These are phyloP conservation scores for Scaptomyza montana DNA, from an alignment of 1,140 invertebrate species.

Conservation along the genomic window DNA sequence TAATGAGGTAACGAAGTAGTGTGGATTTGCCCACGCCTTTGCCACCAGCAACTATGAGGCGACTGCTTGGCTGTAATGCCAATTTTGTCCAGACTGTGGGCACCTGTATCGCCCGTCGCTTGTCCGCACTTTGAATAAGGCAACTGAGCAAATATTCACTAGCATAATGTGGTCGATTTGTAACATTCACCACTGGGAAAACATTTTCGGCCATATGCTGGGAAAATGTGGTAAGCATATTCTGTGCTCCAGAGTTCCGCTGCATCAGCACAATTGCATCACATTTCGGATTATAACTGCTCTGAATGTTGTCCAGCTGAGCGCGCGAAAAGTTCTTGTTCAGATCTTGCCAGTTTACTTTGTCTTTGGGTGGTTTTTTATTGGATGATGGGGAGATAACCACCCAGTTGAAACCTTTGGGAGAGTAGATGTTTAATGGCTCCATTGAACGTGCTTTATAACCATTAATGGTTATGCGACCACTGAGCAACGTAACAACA, in stretches of 20 bases:
- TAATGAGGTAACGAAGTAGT: constrained; percentile 87
- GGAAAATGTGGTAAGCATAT: constrained; percentile 51
- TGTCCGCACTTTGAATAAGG: constrained; percentile 52
- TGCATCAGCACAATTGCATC: constrained; percentile 76
- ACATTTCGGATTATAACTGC: constrained; percentile 37
- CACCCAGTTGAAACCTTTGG: constrained; percentile 61
- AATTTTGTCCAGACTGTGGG: constrained; percentile 74
- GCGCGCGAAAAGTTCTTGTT: constrained; percentile 47
- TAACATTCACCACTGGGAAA: constrained; percentile 74
- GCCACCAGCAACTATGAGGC: constrained; percentile 86
- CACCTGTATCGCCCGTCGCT: constrained; percentile 56
- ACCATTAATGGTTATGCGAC: constrained; percentile 54
- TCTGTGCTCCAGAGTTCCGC: constrained; percentile 51
- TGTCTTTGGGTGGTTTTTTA: constrained; percentile 19
- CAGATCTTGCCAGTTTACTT: constrained; percentile 29
- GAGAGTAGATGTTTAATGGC: constrained; percentile 49
- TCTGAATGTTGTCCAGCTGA: constrained; percentile 57
- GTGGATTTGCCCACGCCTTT: constrained; percentile 91
- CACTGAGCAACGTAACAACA: constrained; percentile 45
- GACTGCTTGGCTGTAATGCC: constrained; percentile 44
- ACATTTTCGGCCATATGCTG: constrained; percentile 83
- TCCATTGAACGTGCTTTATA: constrained; percentile 11
- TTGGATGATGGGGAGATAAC: constrained; percentile 30
- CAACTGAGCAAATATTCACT: constrained; percentile 73
- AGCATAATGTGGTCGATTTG: constrained; percentile 51